Conservation (phyloP, 2,888 invertebrate species). For the Panopea generosa region DNA sequence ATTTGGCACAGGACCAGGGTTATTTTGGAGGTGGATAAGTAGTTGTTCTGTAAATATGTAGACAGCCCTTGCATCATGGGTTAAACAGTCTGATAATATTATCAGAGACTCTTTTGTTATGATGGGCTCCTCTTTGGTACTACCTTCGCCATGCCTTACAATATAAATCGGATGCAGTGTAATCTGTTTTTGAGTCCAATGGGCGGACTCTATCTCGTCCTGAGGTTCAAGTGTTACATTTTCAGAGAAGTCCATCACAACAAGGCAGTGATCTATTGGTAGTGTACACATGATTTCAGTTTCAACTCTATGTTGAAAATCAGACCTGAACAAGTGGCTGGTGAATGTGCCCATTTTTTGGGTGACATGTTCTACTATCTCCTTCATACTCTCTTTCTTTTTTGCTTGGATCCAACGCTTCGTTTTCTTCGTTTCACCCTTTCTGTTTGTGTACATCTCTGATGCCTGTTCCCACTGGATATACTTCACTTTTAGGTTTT, state of each 20-base stretch:
- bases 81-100: slow-evolving; percentile 23
- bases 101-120: slow-evolving; percentile 36
- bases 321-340: slow-evolving; percentile 20
- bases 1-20: slow-evolving; percentile 18
- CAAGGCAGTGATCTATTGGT: slow-evolving; percentile 37
- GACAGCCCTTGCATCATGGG: slow-evolving; percentile 21
- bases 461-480: slow-evolving; percentile 20
- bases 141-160: slow-evolving; percentile 21
- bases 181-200: slow-evolving; percentile 35
- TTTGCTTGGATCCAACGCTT: slow-evolving; percentile 23
- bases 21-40: slow-evolving; percentile 20
- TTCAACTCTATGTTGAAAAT: slow-evolving; percentile 34
- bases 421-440: slow-evolving; percentile 7
- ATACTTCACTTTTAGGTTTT: slow-evolving; percentile 5
- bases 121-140: slow-evolving; percentile 24
- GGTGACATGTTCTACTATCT: slow-evolving; percentile 6
- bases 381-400: slow-evolving; percentile 1
- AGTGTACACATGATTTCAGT: slow-evolving; percentile 5
- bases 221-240: slow-evolving; percentile 26
- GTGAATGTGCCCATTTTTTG: slow-evolving; percentile 9
- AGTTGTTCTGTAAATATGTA: slow-evolving; percentile 27
- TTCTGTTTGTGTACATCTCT: slow-evolving; percentile 22
- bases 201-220: slow-evolving; percentile 34
- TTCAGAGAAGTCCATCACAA: slow-evolving; percentile 39
- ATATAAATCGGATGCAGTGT: slow-evolving; percentile 39